Evolutionary conservation across 2,888 invertebrate species (phyloP).

Genomic region (Drosophila suboccidentalis): DNA sequence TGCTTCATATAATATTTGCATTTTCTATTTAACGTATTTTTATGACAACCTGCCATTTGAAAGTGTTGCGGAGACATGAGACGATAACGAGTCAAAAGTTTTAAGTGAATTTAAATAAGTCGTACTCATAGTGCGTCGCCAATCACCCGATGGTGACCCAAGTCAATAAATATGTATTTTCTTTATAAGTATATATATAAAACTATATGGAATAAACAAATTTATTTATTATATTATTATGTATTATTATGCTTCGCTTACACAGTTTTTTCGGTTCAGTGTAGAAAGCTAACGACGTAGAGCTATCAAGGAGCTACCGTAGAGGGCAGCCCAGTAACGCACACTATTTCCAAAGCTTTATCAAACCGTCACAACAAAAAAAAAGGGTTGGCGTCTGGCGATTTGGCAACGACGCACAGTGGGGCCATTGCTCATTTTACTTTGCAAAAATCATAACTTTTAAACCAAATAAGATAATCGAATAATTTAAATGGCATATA

Average conservation of each 20-base stretch:
- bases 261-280: no score
- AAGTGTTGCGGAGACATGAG: background rate
- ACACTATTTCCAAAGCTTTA: no score
- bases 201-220: slow-evolving; percentile 3
- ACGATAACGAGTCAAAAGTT: background rate
- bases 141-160: background rate
- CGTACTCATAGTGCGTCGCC: background rate
- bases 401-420: no score
- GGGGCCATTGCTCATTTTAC: no score
- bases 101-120: background rate
- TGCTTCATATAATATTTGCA: background rate
- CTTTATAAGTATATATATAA: background rate
- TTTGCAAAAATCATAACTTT: no score
- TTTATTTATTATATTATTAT: slow-evolving; percentile 1
- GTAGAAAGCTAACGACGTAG: no score
- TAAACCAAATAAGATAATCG: no score
- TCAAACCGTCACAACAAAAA: no score
- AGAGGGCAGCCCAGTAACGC: no score
- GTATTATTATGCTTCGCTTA: background rate
- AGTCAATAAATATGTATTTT: background rate
- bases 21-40: background rate
- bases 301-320: no score
- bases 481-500: no score
- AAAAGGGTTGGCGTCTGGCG: no score
- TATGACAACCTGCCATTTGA: background rate